Base-by-base conservation (phyloP, 1,140 invertebrate genomes). In the Trinorchestia longiramus region DNA sequence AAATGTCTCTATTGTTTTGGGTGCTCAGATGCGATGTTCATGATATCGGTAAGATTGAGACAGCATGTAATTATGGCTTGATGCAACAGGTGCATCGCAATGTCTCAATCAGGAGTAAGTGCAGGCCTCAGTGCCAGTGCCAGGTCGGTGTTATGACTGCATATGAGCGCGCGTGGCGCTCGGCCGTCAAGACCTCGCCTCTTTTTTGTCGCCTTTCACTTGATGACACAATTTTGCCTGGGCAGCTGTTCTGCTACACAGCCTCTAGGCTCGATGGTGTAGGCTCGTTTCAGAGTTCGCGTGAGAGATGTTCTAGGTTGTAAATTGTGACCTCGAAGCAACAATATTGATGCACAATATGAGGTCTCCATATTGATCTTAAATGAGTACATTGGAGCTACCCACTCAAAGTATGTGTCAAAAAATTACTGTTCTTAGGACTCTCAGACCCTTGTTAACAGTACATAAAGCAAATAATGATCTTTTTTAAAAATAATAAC, bases 191-290 rank as follows among this genome's bases (percentile, higher is more conserved):
- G 92, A 94, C 92, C 92, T 94, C 92, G 92, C 92, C 92, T 94
- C 4, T 94, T 90, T 77, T 94, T 94, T 94, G 92, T 47, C 43
- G 92, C 92, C 92, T 94, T 94, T 94, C 92, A 94, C 92, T 94
- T 94, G 92, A 94, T 94, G 92, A 94, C 92, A 94, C 92, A 94
- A 94, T 94, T 94, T 47, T 43, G 92, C 92, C 92, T 47, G 43
- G 43, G 92, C 92, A 94, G 92, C 92, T 94, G 92, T 94, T 44
- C 44, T n/a, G 41, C 88, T 42, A 41, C 92, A 0, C 92, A 47
- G 88, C 88, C 88, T 90, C 88, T 15, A 23, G n/a, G n/a, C 0
- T 15, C 88, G 4, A n/a, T 36, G 87, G 87, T 90, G 43, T 42
- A 90, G 88, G 88, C 88, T 90, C 88, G n/a, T 90, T 8, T 28